These are phyloP conservation scores for Pseudocheirus occidentalis DNA, from an alignment of 2,797 vertebrate genomes.

Conservation along the genomic window DNA sequence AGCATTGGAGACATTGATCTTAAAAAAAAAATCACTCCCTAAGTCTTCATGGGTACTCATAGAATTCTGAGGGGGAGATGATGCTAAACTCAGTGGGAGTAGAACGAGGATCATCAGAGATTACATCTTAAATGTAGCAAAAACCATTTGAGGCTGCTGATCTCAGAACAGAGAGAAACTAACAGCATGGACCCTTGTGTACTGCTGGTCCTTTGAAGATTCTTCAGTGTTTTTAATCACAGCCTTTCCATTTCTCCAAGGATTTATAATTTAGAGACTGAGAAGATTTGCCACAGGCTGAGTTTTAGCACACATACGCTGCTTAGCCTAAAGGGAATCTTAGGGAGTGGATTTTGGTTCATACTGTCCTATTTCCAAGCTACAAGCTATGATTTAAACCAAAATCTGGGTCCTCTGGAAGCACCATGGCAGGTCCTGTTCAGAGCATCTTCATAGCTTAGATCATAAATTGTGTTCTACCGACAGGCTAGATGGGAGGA, in stretches of 20 bases:
- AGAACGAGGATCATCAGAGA: background rate
- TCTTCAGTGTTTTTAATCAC: conserved; percentile 81
- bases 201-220: conserved; percentile 71
- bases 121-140: conserved; percentile 63
- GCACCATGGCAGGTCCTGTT: conserved; percentile 69
- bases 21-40: background rate
- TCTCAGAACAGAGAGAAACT: conserved; percentile 55
- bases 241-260: conserved; percentile 66
- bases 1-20: no score
- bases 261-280: conserved; percentile 70
- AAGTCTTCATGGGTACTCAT: background rate
- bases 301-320: conserved; percentile 67
- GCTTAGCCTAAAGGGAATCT: conserved; percentile 68
- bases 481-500: conserved; percentile 63
- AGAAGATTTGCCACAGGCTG: conserved; percentile 65
- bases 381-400: conserved; percentile 79
- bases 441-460: conserved; percentile 63
- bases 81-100: background rate
- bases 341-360: conserved; percentile 73
- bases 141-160: conserved; percentile 75
- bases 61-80: background rate
- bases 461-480: conserved; percentile 60
- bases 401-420: conserved; percentile 72
- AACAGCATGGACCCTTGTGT: conserved; percentile 69
- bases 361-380: conserved; percentile 68